These are phyloP conservation scores for Drosophila subobscura DNA, from an alignment of 1,140 invertebrate species.

Conservation along the genomic window DNA sequence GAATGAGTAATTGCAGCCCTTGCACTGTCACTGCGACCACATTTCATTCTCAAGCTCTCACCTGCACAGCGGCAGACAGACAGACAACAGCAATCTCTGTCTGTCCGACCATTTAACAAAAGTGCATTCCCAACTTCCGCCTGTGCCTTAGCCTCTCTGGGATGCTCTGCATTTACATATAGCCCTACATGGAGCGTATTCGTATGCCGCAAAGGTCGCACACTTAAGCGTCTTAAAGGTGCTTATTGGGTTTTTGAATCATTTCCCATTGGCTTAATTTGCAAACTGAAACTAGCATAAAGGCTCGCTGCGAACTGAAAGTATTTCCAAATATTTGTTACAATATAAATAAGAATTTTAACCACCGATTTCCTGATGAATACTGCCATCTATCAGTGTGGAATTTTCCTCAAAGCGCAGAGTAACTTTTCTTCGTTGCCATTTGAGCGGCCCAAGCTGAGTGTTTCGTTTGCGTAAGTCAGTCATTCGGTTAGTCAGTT, in stretches of 20 bases:
- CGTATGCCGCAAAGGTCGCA: too few species aligned
- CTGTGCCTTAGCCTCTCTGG: constrained; percentile 15
- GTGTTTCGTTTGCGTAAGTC: constrained; percentile 16
- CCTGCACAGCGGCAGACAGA: constrained; percentile 7
- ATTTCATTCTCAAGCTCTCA: constrained; percentile 15
- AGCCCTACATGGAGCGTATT: too few species aligned
- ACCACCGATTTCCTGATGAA: too few species aligned
- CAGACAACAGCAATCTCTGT: constrained; percentile 38
- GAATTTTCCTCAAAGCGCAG: too few species aligned
- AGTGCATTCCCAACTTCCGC: constrained; percentile 52
- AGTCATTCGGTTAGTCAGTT: constrained; percentile 19
- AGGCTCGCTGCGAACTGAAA: too few species aligned
- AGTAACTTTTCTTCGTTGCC: constrained; percentile 8
- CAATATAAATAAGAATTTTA: too few species aligned
- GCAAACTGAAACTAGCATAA: too few species aligned
- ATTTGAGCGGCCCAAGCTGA: constrained; percentile 5
- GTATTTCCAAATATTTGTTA: too few species aligned
- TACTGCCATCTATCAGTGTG: too few species aligned
- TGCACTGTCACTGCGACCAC: constrained; percentile 26
- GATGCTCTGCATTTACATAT: background rate
- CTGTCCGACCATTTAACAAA: constrained; percentile 42
- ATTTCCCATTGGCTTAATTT: too few species aligned
- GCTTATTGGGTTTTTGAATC: too few species aligned
- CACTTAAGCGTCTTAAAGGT: too few species aligned
- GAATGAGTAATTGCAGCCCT: constrained; percentile 73